Percentiles rank a stretch among this genome's conserved stretches.
Conservation (phyloP, 2,888 invertebrate species). For the Bedellia somnulentella region DNA sequence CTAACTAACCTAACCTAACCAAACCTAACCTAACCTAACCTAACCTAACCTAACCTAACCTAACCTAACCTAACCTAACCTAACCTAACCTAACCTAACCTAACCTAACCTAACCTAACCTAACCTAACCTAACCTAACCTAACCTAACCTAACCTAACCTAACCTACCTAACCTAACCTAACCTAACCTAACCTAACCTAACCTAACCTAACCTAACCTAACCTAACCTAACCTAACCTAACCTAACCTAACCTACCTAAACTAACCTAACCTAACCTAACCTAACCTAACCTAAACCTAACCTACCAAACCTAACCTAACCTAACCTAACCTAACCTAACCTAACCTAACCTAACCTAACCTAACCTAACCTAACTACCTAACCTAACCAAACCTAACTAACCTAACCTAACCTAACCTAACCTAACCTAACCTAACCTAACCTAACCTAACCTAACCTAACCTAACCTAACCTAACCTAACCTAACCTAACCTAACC, state of each 20-base stretch:
- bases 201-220: conserved; percentile 5
- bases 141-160: conserved; percentile 15
- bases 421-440: conserved; percentile 13
- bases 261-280: conserved; percentile 4
- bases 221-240: conserved; percentile 5
- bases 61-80: conserved; percentile 12
- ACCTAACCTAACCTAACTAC: conserved; percentile 8
- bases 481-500: conserved; percentile 11
- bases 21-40: conserved; percentile 11
- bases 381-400: conserved; percentile 4
- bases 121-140: conserved; percentile 13
- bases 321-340: conserved; percentile 7
- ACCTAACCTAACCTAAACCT: conserved; percentile 6
- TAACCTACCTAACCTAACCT: conserved; percentile 13
- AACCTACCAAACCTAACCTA: conserved; percentile 1
- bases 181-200: conserved; percentile 14
- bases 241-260: conserved; percentile 4
- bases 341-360: conserved; percentile 6
- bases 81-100: conserved; percentile 11
- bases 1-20: conserved; percentile 11
- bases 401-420: conserved; percentile 8
- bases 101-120: conserved; percentile 11
- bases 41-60: conserved; percentile 13
- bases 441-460: conserved; percentile 13
- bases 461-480: conserved; percentile 12